A percentile compares a stretch with the other conserved stretches of the same genome.
Evolutionary conservation across 2,888 invertebrate species (phyloP).

Genomic region (Apodemia duryi): DNA sequence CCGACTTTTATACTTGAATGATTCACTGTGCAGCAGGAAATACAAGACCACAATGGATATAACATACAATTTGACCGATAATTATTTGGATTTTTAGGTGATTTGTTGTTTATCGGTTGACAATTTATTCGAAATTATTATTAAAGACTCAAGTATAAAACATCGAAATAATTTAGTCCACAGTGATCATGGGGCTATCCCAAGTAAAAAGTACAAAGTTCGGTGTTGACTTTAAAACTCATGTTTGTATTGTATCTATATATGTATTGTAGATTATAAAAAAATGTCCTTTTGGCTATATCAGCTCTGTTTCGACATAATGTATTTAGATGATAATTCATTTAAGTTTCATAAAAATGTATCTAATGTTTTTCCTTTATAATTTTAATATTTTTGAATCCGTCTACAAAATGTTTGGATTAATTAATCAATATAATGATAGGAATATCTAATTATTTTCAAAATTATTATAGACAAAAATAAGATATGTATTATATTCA

Average conservation of each 20-base stretch:
- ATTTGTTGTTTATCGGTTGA: slow-evolving; percentile 71
- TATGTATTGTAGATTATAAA: slow-evolving; percentile 53
- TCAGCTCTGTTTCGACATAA: slow-evolving; percentile 58
- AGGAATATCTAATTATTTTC: slow-evolving; percentile 71
- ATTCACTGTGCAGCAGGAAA: slow-evolving; percentile 66
- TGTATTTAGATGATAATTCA: slow-evolving; percentile 68
- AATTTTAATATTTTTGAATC: slow-evolving; percentile 70
- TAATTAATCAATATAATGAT: slow-evolving; percentile 53
- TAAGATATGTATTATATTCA: slow-evolving; percentile 43
- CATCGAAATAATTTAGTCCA: slow-evolving; percentile 77
- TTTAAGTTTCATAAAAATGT: slow-evolving; percentile 60
- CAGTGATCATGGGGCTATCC: slow-evolving; percentile 71
- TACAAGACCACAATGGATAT: slow-evolving; percentile 76
- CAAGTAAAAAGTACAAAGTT: slow-evolving; percentile 77
- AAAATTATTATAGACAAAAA: slow-evolving; percentile 71
- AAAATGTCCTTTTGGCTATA: slow-evolving; percentile 62
- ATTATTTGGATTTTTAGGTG: slow-evolving; percentile 45
- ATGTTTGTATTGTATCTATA: slow-evolving; percentile 69
- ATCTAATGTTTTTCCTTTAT: slow-evolving; percentile 62
- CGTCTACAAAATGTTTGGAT: slow-evolving; percentile 74
- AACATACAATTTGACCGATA: slow-evolving; percentile 54
- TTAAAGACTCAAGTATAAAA: slow-evolving; percentile 69
- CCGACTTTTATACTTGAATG: slow-evolving; percentile 71
- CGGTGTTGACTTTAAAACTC: slow-evolving; percentile 72
- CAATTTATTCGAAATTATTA: slow-evolving; percentile 72